These are phyloP conservation scores for Carapus acus DNA, from an alignment of 2,797 vertebrate species.

Conservation along the genomic window DNA sequence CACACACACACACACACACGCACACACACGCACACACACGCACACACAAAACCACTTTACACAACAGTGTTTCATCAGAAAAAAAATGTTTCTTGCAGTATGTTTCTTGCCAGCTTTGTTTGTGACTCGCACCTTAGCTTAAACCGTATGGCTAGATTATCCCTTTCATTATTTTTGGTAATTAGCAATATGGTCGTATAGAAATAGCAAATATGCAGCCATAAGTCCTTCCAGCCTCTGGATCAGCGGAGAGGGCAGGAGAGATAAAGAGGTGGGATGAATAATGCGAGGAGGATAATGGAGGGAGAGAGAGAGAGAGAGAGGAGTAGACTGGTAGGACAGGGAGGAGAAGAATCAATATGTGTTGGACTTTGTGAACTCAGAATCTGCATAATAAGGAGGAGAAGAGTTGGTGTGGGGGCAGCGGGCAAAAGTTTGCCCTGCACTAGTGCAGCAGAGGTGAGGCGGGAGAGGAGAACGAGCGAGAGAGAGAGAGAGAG, in stretches of 20 bases:
- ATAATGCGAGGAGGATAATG: constrained; percentile 41
- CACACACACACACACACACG: constrained; percentile 17
- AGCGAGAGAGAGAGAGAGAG: not conserved
- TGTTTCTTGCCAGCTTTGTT: constrained; percentile 20
- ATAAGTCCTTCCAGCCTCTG: constrained; percentile 41
- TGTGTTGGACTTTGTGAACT: constrained; percentile 43
- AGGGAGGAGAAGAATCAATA: constrained; percentile 54
- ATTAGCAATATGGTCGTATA: constrained; percentile 36
- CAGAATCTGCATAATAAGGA: constrained; percentile 46
- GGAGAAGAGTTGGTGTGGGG: constrained; percentile 34
- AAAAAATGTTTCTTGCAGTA: constrained; percentile 20
- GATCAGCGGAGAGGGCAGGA: constrained; percentile 58
- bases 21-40: constrained; percentile 16
- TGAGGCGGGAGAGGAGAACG: not conserved
- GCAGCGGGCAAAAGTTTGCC: constrained; percentile 8
- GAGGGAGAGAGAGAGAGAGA: constrained; percentile 27
- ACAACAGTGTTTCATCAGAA: constrained; percentile 9
- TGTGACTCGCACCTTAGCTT: constrained; percentile 21
- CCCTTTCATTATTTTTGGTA: too few species aligned
- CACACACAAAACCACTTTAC: constrained; percentile 4
- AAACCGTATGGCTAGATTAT: constrained; percentile 30
- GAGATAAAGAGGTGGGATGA: constrained; percentile 32
- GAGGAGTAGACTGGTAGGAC: constrained; percentile 18
- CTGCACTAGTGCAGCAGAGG: not conserved
- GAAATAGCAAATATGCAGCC: constrained; percentile 42